Conservation (phyloP, 2,113 vertebrate species). For the Athene cunicularia region DNA sequence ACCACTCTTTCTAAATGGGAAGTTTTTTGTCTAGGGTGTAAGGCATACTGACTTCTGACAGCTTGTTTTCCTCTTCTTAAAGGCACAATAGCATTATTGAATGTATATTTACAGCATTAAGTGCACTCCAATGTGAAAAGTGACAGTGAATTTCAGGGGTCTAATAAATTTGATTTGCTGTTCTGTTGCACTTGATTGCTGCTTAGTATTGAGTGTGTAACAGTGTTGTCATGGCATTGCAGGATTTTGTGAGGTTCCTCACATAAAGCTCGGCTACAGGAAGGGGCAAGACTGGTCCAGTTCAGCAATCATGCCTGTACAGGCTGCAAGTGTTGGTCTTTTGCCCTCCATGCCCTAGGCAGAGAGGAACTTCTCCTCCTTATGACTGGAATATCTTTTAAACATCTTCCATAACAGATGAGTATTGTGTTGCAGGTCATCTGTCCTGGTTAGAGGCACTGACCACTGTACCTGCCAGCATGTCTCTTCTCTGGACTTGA, state of each 20-base stretch:
- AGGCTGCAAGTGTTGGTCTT: background rate
- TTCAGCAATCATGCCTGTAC: background rate
- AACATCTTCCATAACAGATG: background rate
- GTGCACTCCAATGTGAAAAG: background rate
- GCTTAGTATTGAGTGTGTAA: background rate
- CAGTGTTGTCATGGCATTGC: fast-evolving
- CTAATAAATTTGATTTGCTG: background rate
- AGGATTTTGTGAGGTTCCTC: background rate
- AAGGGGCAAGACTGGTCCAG: background rate
- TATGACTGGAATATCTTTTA: background rate
- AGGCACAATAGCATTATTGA: background rate
- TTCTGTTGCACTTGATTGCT: background rate
- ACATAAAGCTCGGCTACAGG: too few species aligned
- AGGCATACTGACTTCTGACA: background rate
- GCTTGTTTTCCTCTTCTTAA: background rate
- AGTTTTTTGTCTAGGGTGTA: background rate
- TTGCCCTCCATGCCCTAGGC: background rate
- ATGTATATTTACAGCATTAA: background rate
- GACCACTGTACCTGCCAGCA: background rate
- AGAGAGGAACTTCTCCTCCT: background rate
- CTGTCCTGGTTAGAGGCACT: background rate
- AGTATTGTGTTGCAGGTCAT: background rate
- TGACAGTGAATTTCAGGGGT: background rate
- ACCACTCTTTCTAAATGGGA: background rate
- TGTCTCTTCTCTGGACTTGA: background rate